Base-by-base conservation (phyloP, 2,797 vertebrate species). In the Pampus argenteus region DNA sequence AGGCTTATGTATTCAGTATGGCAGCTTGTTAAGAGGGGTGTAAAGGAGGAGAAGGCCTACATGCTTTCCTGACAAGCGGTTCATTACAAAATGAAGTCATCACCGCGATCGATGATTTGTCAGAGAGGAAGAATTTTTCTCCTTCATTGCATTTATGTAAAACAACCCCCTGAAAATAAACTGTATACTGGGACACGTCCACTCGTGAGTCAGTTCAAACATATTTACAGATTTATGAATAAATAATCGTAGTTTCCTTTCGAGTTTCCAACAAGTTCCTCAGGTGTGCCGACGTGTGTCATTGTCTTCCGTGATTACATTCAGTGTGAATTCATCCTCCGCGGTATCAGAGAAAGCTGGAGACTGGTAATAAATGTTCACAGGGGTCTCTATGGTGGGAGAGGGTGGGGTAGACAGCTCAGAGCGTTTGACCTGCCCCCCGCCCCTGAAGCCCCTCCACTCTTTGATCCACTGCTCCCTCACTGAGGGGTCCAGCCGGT, bases 401-500 rank as follows among this genome's bases (percentile, higher is more conserved):
- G 78, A 74, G 49, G 77, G 74, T 36, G 90, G 82, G 20, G 74
- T 66, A 10, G 89, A 87, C 14, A 81, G 62, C 74, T 73, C 40
- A 17, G 84, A 79, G 71, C 23, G 67, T 70, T 78, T 79, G 71
- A 78, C 74, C 52, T 61, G 56, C 60, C 79, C 78, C n/a, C 78
- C 62, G 2, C 85, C 83, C 74, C 86, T 77, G 54, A 88, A 85
- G 68, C 86, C 89, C 84, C 91, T 95, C 94, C 95, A 91, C 79
- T 94, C 95, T 81, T 92, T 93, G 60, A 97, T 95, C 89, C 91
- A 93, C 56, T 88, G 74, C 3, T 95, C 91, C 77, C 83, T 91
- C 3, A 87, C 81, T 18, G 70, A 88, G 54, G 88, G 87, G 20
- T 95, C 90, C 78, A 96, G 87, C 51, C 84, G 89, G 76, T 98